These are phyloP conservation scores for Diorhabda sublineata DNA, from an alignment of 1,140 invertebrate genomes.

Conservation along the genomic window DNA sequence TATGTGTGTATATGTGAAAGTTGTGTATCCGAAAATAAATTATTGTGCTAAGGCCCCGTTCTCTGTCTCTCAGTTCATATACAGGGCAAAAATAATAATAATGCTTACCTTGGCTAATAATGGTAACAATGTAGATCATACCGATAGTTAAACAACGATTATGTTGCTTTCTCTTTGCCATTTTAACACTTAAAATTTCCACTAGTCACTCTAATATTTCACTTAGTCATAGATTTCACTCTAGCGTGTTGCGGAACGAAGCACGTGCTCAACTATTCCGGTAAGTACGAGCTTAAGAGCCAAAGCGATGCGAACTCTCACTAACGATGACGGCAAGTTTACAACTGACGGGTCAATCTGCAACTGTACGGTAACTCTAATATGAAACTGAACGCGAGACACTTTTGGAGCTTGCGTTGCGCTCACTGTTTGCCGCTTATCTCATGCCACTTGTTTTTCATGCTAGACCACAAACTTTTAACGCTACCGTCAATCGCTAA, in stretches of 20 bases:
- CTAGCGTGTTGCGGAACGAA: not conserved
- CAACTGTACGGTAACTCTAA: slow-evolving; percentile 30
- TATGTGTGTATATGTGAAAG: too few relatives aligned
- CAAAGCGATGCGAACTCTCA: slow-evolving; percentile 9
- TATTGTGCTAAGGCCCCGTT: not conserved
- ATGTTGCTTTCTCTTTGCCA: slow-evolving; percentile 33
- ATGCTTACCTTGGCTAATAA: slow-evolving; percentile 40
- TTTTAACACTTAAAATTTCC: slow-evolving; percentile 24
- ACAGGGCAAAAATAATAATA: not conserved
- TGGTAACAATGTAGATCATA: slow-evolving; percentile 40
- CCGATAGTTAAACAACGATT: slow-evolving; percentile 36
- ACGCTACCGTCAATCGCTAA: slow-evolving; percentile 37
- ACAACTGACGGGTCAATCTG: slow-evolving; percentile 24
- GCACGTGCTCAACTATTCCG: slow-evolving; percentile 6
- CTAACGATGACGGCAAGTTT: slow-evolving; percentile 5
- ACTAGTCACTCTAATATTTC: slow-evolving; percentile 8
- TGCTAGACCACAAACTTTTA: slow-evolving; percentile 33
- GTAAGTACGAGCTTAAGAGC: not conserved
- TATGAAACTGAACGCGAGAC: slow-evolving; percentile 24
- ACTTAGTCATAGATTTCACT: not conserved
- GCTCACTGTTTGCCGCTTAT: slow-evolving; percentile 9
- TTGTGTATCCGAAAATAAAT: not conserved
- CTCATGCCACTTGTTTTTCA: slow-evolving; percentile 32
- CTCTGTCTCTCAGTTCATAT: not conserved
- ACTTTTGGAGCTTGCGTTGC: slow-evolving; percentile 23